A percentile compares a stretch with the other conserved stretches of the same genome.
These are phyloP conservation scores for Phenganax subtilis DNA, from an alignment of 92 coral and sea anemone genomes.

Conservation along the genomic window DNA sequence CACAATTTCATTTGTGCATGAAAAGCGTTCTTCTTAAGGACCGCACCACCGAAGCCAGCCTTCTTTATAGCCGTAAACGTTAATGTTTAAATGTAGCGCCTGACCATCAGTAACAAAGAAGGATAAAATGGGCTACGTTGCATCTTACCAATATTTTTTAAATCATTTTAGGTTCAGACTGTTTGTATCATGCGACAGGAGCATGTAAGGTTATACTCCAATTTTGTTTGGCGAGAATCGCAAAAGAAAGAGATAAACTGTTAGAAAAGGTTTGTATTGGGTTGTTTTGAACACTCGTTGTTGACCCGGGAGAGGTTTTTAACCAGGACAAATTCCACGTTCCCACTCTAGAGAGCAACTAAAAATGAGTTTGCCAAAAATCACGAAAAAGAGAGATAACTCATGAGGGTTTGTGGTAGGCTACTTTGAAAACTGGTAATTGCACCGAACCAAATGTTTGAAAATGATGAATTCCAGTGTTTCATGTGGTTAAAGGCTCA, in stretches of 20 bases:
- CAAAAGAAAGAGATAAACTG: constrained; percentile 43
- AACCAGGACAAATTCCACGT: background rate
- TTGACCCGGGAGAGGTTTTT: background rate
- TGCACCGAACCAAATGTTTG: background rate
- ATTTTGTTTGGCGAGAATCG: constrained; percentile 60
- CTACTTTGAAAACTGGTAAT: background rate
- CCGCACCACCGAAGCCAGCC: too few relatives aligned
- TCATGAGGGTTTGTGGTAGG: constrained; percentile 59
- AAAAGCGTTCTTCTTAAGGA: too few relatives aligned
- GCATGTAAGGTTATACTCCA: constrained; percentile 80
- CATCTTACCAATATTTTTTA: too few relatives aligned
- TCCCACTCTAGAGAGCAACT: too few relatives aligned
- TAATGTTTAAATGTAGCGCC: too few relatives aligned
- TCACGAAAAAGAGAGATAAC: constrained; percentile 52
- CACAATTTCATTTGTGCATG: constrained; percentile 68
- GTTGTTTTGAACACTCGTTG: background rate
- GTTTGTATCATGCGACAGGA: constrained; percentile 56
- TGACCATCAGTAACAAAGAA: too few relatives aligned
- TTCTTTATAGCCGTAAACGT: too few relatives aligned
- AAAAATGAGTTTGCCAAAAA: constrained; percentile 43
- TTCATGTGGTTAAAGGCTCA: background rate
- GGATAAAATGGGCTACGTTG: too few relatives aligned
- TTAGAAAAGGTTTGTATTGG: constrained; percentile 55
- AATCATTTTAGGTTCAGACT: constrained; percentile 48
- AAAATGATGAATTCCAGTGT: background rate